Base-by-base conservation (phyloP, 2,797 vertebrate genomes). In the Neostethus bicornis region DNA sequence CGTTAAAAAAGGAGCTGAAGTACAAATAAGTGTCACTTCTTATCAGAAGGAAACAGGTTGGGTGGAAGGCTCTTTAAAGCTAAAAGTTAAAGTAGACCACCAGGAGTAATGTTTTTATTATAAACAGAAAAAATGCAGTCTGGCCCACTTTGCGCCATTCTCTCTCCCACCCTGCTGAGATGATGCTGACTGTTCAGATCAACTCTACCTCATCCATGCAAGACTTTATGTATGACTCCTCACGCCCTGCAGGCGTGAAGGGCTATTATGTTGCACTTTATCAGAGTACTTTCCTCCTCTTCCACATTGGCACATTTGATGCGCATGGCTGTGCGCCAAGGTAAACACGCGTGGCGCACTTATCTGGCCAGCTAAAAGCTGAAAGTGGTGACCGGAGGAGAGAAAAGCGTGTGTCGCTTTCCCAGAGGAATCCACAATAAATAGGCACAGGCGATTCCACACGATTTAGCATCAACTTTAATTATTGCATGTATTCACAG, bases 1-100 rank as follows among this genome's bases (percentile, higher is more conserved):
- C 24, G 42, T 28, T 4, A 7, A 49, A 31, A 49, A 47, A 19
- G 21, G 42, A 29, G 49, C 54, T 57, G 54, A 39, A 63, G 37
- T 45, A 39, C 43, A 59, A 47, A 47, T 65, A 66, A 59, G 73
- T 83, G 78, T 69, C 54, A 52, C 46, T 68, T 44, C 76, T 90
- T 88, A 88, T 89, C 87, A 77, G 69, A 55, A 73, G 86, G 88
- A 87, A 86, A 80, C 86, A 84, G 80, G 68, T 84, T 79, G 64
- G 69, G 44, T 63, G 61, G 64, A 66, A 74, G 51, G 43, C 24
- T 43, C 59, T 59, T 54, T 26, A 45, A 31, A 71, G 61, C 52
- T 56, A 65, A 60, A 58, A 68, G 62, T 51, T 68, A 35, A 45
- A 55, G 43, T 45, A 51, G 41, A 20, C 31, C 46, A 52, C 17